Percentiles rank a stretch among this genome's conserved stretches.
Evolutionary conservation across 2,888 invertebrate genomes (phyloP).

Genomic region (Toxonevra muliebris): DNA sequence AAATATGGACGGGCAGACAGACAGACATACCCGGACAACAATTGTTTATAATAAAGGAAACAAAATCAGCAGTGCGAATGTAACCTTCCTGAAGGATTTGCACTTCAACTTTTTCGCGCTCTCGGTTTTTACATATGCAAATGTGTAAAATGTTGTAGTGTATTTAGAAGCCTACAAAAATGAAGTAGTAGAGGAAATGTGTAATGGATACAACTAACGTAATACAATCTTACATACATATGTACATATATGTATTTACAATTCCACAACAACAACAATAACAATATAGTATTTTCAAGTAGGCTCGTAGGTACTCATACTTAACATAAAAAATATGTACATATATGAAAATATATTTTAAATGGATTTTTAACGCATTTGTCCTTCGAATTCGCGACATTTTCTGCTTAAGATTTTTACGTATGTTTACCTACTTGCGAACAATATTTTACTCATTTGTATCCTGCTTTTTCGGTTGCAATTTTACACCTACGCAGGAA

Average conservation of each 20-base stretch:
- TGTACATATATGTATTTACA: not conserved
- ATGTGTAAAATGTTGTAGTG: constrained; percentile 10
- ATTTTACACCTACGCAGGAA: constrained; percentile 11
- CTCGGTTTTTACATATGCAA: not conserved
- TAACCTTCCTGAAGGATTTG: constrained; percentile 44
- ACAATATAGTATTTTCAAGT: not conserved
- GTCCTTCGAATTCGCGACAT: constrained; percentile 21
- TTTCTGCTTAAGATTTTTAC: no score
- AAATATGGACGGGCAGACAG: constrained; percentile 9
- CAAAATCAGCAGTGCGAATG: constrained; percentile 43
- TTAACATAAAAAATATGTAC: not conserved
- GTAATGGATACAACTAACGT: constrained; percentile 15
- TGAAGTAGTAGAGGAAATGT: not conserved
- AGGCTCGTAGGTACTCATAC: not conserved
- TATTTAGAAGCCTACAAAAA: not conserved
- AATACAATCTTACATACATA: not conserved
- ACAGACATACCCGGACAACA: constrained; percentile 8
- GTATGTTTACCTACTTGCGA: no score
- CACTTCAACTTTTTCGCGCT: constrained; percentile 17
- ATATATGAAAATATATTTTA: constrained; percentile 13
- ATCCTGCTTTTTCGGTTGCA: not conserved
- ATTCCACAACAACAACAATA: constrained; percentile 6
- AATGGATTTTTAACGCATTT: constrained; percentile 32
- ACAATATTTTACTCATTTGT: not conserved
- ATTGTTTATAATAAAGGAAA: constrained; percentile 35